Percentiles rank a stretch among this genome's conserved stretches.
These are phyloP conservation scores for Drosophila emarginata DNA, from an alignment of 2,888 invertebrate genomes.

Conservation along the genomic window DNA sequence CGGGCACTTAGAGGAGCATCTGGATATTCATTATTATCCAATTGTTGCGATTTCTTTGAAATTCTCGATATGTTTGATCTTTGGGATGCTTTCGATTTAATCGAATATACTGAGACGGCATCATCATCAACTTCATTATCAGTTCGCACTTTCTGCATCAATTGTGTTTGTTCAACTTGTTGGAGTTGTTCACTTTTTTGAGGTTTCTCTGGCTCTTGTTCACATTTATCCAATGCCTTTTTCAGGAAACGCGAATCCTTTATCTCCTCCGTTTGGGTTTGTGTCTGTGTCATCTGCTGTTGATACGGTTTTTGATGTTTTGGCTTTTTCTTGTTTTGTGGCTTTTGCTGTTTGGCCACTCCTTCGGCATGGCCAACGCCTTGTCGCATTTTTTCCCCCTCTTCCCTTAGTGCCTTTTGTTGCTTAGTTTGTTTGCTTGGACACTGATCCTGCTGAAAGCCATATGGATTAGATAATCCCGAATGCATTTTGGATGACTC, in stretches of 20 bases:
- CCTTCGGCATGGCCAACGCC: constrained; percentile 25
- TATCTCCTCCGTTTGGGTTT: constrained; percentile 13
- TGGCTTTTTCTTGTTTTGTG: neutral
- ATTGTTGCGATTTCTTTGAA: neutral
- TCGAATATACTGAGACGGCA: constrained; percentile 7
- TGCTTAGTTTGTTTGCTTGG: neutral
- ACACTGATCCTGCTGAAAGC: neutral
- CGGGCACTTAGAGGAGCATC: constrained; percentile 29
- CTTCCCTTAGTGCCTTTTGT: neutral
- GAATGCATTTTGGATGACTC: constrained; percentile 11
- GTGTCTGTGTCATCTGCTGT: neutral
- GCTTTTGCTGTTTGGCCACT: neutral
- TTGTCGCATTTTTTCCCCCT: constrained; percentile 10
- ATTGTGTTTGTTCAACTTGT: no score
- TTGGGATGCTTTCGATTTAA: neutral
- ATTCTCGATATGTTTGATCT: neutral
- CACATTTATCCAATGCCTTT: constrained; percentile 10
- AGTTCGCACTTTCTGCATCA: neutral
- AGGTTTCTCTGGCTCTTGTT: neutral
- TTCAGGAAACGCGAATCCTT: constrained; percentile 7
- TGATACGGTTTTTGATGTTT: neutral
- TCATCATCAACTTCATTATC: constrained; percentile 5
- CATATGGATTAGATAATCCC: constrained; percentile 26
- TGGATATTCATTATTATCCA: neutral
- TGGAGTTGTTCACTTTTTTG: no score